Evolutionary conservation across 2,113 vertebrate species (phyloP).

Genomic region (Periophthalmodon schlosseri): DNA sequence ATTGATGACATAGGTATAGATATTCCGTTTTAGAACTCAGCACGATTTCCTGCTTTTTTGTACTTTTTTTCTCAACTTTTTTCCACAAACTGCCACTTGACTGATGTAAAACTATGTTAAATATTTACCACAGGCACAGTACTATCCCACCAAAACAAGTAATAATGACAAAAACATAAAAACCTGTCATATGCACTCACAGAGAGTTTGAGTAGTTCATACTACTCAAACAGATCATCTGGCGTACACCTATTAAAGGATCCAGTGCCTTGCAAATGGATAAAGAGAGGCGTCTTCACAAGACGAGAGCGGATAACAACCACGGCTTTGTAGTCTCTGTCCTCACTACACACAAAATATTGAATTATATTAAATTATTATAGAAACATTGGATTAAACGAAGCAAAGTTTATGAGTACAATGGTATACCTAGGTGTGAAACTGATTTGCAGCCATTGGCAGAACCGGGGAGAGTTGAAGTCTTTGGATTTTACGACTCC

Average conservation of each 20-base stretch:
- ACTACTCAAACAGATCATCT: not conserved
- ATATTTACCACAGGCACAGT: too few species aligned
- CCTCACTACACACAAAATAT: constrained; percentile 63
- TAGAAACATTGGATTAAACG: not conserved
- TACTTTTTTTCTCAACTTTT: too few species aligned
- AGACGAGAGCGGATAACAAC: constrained; percentile 80
- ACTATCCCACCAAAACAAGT: too few species aligned
- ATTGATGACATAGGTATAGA: too few species aligned
- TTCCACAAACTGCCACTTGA: too few species aligned
- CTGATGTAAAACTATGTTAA: too few species aligned
- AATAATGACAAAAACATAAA: too few species aligned
- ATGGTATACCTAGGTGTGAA: constrained; percentile 85
- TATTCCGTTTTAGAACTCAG: too few species aligned
- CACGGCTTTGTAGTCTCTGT: constrained; percentile 62
- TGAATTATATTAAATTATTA: not conserved
- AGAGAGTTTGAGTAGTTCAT: not conserved
- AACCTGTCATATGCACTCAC: too few species aligned
- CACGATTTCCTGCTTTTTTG: too few species aligned
- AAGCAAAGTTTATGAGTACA: not conserved
- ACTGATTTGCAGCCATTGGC: constrained; percentile 76
- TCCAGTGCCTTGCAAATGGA: constrained; percentile 81
- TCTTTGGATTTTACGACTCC: constrained; percentile 77
- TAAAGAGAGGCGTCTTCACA: constrained; percentile 74
- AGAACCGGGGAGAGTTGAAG: constrained; percentile 43
- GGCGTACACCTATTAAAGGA: constrained; percentile 52